Percentiles rank a stretch among this genome's conserved stretches.
Conservation (phyloP, 1,140 invertebrate species). For the Drosophila orosa region DNA sequence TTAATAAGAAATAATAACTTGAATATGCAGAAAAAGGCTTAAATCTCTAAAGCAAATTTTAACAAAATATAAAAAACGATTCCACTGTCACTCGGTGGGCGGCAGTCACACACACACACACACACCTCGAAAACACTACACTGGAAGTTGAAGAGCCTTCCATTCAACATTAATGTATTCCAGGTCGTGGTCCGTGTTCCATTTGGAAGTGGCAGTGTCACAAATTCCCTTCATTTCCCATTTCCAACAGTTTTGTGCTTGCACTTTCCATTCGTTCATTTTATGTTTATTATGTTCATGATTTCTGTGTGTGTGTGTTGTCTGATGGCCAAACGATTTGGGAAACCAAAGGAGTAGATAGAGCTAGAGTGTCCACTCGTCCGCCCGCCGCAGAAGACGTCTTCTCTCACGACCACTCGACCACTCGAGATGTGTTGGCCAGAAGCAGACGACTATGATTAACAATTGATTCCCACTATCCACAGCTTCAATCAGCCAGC, state of each 20-base stretch:
- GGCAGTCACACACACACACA: not conserved
- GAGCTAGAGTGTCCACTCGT: not conserved
- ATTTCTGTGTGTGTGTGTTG: not conserved
- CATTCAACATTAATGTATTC: not conserved
- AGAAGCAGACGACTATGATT: slow-evolving; percentile 9
- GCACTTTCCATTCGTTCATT: slow-evolving; percentile 8
- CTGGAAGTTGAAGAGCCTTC: not conserved
- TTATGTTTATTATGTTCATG: not conserved
- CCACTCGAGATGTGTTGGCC: not conserved
- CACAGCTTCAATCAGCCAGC: slow-evolving; percentile 69
- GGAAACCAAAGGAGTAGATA: not conserved
- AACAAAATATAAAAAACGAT: not conserved
- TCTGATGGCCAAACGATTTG: not conserved
- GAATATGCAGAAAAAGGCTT: not conserved
- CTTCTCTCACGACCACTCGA: no score
- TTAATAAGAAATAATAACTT: not conserved
- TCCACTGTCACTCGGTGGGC: not conserved
- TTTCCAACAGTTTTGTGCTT: slow-evolving; percentile 11
- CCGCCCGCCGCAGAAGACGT: slow-evolving; percentile 1
- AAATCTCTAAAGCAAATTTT: not conserved
- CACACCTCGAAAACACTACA: not conserved
- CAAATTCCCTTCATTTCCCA: slow-evolving; percentile 3
- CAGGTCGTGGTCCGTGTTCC: not conserved
- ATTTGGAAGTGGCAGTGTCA: not conserved
- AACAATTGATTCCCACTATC: slow-evolving; percentile 6